These are phyloP conservation scores for Myotis lucifugus DNA, from an alignment of 2,113 vertebrate genomes.

Conservation along the genomic window DNA sequence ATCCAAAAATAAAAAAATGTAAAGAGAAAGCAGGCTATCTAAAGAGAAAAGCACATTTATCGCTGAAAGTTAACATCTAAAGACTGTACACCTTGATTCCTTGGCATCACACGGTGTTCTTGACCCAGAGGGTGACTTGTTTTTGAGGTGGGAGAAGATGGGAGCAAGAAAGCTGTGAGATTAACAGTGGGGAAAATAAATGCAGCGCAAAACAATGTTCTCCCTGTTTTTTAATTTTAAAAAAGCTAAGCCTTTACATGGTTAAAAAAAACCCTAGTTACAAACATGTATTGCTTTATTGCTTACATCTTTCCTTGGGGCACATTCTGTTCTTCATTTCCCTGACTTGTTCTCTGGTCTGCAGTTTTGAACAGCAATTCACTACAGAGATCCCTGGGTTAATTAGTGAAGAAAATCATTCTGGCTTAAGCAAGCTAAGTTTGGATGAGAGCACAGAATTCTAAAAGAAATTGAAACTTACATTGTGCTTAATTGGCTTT, in stretches of 20 bases:
- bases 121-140: neutral
- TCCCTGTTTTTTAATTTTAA: constrained; percentile 31
- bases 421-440: constrained; percentile 46
- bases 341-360: constrained; percentile 32
- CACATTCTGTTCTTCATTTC: constrained; percentile 43
- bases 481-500: constrained; percentile 65
- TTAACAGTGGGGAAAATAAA: neutral
- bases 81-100: neutral
- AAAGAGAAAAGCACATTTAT: neutral
- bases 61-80: neutral
- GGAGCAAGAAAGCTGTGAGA: neutral
- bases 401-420: constrained; percentile 59
- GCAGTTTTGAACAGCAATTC: constrained; percentile 51
- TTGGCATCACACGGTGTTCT: neutral
- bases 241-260: neutral
- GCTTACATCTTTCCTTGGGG: constrained; percentile 12
- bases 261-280: constrained; percentile 3
- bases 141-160: neutral
- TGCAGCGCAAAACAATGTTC: neutral
- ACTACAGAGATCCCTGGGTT: constrained; percentile 57
- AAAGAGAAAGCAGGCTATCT: neutral
- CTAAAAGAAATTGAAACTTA: constrained; percentile 71
- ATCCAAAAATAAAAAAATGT: neutral
- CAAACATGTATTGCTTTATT: neutral
- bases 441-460: constrained; percentile 59